Evolutionary conservation across 2,888 invertebrate genomes (phyloP), one percentile per base, ranked within the genome.

Genomic region (Leistus spinibarbis): DNA sequence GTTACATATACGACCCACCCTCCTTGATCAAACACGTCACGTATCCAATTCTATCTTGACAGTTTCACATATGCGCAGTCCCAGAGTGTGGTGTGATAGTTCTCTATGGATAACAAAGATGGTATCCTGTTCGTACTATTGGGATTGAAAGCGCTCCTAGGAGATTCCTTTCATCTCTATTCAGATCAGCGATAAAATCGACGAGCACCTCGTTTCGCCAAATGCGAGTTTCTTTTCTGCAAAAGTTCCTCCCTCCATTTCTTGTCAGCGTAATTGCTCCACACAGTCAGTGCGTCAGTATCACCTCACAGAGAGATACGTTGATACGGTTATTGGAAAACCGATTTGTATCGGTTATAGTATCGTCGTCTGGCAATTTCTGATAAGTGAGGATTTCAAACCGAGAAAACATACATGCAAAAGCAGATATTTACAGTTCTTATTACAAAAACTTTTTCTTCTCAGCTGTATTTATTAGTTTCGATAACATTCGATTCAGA

Each of bases 261-360:
- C 40, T 40, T 40, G 7, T 40, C 40, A n/a, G n/a, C n/a, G n/a
- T n/a, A n/a, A n/a, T n/a, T n/a, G n/a, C n/a, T n/a, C n/a, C n/a
- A n/a, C n/a, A n/a, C n/a, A n/a, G n/a, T 40, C 40, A 10, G 10
- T 40, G 40, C n/a, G 13, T 40, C 40, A 60, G 60, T 20, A 60
- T 20, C 60, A 20, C 19, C 54, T 22, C 54, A 63, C 64, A n/a
- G 27, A 20, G 20, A 9, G 53, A 64, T 54, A 64, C 53, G 57
- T 56, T 23, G 57, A 57, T 69, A 69, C 56, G 64, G 53, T 71
- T 71, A 71, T 71, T 71, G 71, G 71, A 71, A 71, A 71, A 71
- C 56, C 71, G 71, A 71, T 71, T 71, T 71, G 71, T 71, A 64
- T 71, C 63, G 71, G 40, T 40, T 71, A 71, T 63, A 22, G 71